Evolutionary conservation across 2,113 vertebrate genomes (phyloP).

Genomic region (Catharus fuscescens): DNA sequence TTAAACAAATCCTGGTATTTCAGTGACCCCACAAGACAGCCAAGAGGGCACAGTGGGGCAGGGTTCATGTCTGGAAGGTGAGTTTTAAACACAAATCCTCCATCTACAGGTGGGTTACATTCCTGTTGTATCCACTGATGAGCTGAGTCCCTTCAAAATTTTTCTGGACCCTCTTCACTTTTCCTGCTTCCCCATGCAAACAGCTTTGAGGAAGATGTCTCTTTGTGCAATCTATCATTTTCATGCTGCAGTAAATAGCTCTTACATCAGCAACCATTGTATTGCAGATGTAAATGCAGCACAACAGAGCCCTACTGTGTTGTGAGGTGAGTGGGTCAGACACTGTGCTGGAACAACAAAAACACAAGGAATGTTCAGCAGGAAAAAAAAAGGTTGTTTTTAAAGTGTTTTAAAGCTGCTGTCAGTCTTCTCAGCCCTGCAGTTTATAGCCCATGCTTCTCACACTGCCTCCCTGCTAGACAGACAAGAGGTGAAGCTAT

Average conservation of each 20-base stretch:
- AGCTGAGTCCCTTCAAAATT: neutral
- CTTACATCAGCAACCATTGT: neutral
- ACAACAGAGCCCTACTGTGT: neutral
- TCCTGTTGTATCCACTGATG: neutral
- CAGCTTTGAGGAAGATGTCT: neutral
- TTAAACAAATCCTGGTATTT: neutral
- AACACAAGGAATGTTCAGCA: neutral
- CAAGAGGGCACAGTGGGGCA: neutral
- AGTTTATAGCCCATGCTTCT: neutral
- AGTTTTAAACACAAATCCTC: neutral
- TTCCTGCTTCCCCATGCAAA: neutral
- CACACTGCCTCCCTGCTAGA: fast-evolving
- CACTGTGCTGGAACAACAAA: neutral
- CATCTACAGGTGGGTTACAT: neutral
- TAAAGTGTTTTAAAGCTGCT: neutral
- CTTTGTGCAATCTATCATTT: neutral
- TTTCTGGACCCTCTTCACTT: neutral
- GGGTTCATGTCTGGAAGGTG: neutral
- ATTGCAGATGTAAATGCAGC: neutral
- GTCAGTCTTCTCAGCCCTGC: neutral
- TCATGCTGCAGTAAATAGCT: neutral
- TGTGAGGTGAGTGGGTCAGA: neutral
- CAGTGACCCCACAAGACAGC: neutral
- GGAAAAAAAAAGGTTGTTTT: neutral
- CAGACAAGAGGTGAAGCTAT: neutral